Evolutionary conservation across 2,113 vertebrate species (phyloP).

Genomic region (Leptodactylus fuscus): DNA sequence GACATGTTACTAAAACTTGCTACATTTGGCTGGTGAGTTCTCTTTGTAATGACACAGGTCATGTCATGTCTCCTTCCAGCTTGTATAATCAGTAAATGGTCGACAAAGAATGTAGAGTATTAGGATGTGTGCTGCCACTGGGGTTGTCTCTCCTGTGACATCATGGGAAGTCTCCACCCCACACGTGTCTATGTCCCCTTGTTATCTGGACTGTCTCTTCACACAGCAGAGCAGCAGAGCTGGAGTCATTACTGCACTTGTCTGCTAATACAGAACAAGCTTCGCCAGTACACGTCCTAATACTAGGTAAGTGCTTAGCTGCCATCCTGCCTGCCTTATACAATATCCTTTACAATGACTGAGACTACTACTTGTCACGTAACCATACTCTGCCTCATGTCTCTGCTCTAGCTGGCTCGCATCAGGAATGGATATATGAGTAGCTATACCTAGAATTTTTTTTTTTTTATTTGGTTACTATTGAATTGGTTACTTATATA

Average conservation of each 20-base stretch:
- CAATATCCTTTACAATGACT: not conserved
- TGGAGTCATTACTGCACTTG: not conserved
- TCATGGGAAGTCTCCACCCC: not conserved
- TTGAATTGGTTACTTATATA: too few species aligned
- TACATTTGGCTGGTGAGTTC: too few species aligned
- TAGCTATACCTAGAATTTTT: too few species aligned
- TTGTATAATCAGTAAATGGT: not conserved
- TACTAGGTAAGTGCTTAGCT: not conserved
- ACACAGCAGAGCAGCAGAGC: not conserved
- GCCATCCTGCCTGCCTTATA: not conserved
- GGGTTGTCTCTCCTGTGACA: not conserved
- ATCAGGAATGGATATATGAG: too few species aligned
- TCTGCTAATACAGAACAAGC: not conserved
- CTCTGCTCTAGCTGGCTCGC: too few species aligned
- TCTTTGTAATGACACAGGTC: too few species aligned
- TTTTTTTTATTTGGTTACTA: too few species aligned
- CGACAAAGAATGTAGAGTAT: not conserved
- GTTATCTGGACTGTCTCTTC: not conserved
- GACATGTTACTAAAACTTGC: too few species aligned
- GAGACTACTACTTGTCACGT: not conserved
- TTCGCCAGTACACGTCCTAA: too few species aligned
- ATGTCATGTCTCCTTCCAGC: not conserved
- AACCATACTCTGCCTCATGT: not conserved
- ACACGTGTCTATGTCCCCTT: constrained; percentile 10
- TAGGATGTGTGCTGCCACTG: not conserved